Percentiles rank a stretch among this genome's conserved stretches.
Conservation (phyloP, 2,113 vertebrate species). For the Cinclus cinclus region DNA sequence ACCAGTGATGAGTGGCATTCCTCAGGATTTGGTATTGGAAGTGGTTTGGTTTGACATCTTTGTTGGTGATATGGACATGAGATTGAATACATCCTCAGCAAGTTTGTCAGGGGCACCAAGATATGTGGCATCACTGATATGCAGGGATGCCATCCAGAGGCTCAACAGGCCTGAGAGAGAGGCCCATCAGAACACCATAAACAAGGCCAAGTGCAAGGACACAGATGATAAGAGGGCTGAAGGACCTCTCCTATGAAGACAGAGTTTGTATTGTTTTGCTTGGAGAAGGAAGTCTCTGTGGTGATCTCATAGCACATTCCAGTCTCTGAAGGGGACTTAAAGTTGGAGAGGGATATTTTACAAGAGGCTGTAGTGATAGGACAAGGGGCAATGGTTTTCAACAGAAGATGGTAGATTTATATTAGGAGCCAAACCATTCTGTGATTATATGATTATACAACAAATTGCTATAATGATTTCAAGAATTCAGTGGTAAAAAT, state of each 20-base stretch:
- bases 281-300: not conserved
- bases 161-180: not conserved
- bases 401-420: not conserved
- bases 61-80: not conserved
- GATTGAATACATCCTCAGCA: not conserved
- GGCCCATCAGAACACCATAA: no score
- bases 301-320: not conserved
- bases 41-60: not conserved
- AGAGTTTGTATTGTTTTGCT: not conserved
- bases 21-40: fast-evolving
- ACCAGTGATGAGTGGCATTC: fast-evolving
- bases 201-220: not conserved
- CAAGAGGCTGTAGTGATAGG: not conserved
- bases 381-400: not conserved
- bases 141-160: not conserved
- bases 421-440: not conserved
- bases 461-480: not conserved
- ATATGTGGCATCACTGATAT: not conserved
- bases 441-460: not conserved
- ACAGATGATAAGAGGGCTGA: not conserved
- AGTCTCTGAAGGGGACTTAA: not conserved
- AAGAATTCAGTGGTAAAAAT: not conserved
- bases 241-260: not conserved
- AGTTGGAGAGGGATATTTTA: not conserved
- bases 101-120: not conserved